Evolutionary conservation across 2,888 invertebrate species (phyloP).

Genomic region (Chironomus riparius): DNA sequence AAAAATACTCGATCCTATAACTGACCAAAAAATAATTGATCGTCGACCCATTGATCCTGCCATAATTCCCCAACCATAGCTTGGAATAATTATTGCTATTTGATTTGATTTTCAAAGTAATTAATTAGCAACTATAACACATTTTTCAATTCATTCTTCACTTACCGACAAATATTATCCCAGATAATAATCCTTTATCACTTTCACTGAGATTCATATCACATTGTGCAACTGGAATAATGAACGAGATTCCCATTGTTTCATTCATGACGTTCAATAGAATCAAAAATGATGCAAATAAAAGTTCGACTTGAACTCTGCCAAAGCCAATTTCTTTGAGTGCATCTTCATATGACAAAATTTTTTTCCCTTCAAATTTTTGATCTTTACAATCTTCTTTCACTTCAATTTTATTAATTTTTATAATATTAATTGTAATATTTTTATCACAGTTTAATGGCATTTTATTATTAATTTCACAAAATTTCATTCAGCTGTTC

Average conservation of each 20-base stretch:
- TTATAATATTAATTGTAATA: no score
- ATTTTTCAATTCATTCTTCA: neutral
- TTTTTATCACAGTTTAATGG: no score
- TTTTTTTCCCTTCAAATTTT: neutral
- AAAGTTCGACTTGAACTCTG: constrained; percentile 3
- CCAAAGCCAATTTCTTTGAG: neutral
- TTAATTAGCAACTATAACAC: no score
- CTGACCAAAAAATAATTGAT: neutral
- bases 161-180: constrained; percentile 56
- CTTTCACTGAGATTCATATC: constrained; percentile 50
- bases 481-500: no score
- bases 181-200: constrained; percentile 54
- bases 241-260: constrained; percentile 57
- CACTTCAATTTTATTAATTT: no score
- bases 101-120: neutral
- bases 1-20: neutral
- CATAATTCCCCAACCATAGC: neutral
- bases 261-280: constrained; percentile 45
- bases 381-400: neutral
- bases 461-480: no score
- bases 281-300: neutral
- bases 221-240: constrained; percentile 61
- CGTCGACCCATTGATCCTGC: neutral
- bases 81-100: neutral
- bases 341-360: neutral